Base-by-base conservation (phyloP, 92 coral and sea anemone species). In the Isaurus tuberculatus region DNA sequence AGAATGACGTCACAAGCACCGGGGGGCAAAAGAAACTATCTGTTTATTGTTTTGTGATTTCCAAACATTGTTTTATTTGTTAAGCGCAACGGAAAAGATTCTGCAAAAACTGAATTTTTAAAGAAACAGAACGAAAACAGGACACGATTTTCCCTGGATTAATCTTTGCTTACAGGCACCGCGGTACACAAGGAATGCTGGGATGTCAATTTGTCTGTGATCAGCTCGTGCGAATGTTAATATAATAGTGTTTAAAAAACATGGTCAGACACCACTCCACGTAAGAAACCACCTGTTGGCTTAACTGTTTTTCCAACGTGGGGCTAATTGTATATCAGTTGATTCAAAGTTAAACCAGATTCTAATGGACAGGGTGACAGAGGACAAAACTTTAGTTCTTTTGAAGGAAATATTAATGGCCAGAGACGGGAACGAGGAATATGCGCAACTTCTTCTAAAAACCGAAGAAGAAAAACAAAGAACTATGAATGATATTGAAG, bases 261-360 rank as follows among this genome's bases (percentile, higher is more conserved):
- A 87, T n/a, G 95, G 95, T n/a, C 86, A 84, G 19, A 87, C 98
- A 28, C 88, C 98, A 0, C 82, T 94, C 0, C 98, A 94, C 26
- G 72, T 94, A 14, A 93, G 71, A 43, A 90, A 91, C 69, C 89
- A 87, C 29, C 73, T 89, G 74, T 36, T 94, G 32, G 95, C 95
- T 3, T 88, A 91, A 16, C 22, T 92, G 60, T 83, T 94, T 36
- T 88, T 91, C 10, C 95, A 91, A 26, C 85, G 90, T 33, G 51
- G 98, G 10, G 68, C 94, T 0, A 83, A 89, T 65, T 7, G 4
- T 7, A 87, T 87, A 0, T 64, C 86, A 49, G 77, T 81, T 30
- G 85, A 81, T 72, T 87, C 95, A 10, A 69, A 88, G 17, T 63
- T 71, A 7, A 89, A 88, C 0, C 49, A 26, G 25, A 88, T 91